Base-by-base conservation (phyloP, 1,140 invertebrate genomes). In the Apis florea region DNA sequence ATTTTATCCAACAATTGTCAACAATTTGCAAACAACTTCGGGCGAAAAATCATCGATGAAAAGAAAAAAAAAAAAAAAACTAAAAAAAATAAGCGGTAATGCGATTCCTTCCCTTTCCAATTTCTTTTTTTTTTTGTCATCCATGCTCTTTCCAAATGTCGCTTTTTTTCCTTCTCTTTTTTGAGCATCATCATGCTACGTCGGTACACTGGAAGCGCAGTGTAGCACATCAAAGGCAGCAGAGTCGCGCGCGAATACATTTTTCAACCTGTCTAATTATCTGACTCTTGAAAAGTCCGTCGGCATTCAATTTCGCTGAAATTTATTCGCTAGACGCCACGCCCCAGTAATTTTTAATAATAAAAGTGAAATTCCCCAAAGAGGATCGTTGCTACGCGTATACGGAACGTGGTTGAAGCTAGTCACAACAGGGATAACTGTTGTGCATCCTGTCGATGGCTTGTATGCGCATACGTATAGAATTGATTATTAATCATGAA, bases 231-330 rank as follows among this genome's bases (percentile, higher is more conserved):
- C 72, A 81, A 81, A 81, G 63, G 72, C 63, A 67, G 59, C 24
- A 19, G 71, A 56, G 26, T 81, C 66, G 71, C 71, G 71, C 74
- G 77, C 56, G 70, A 80, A 83, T 83, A 85, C 83, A 85, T 88
- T 88, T 88, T 88, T 88, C 87, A 88, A 75, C 72, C 86, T 85
- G 81, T 88, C 87, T 88, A 88, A 88, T 88, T 88, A 88, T 81
- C 74, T 19, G 49, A 61, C 77, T 83, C 67, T 88, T 75, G 72
- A 72, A 88, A 83, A 77, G 61, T 66, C 54, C 12, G 72, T n/a
- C 76, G 51, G 74, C 70, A 81, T 88, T 85, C 83, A 88, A 76
- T 85, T 83, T 59, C 64, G 8, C 66, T 53, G 66, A 80, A 88
- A 88, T 88, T 88, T 88, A 87, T 88, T 83, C 80, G 21, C 26